These are phyloP conservation scores for Portevinia maculata DNA, from an alignment of 2,888 invertebrate species.

Conservation along the genomic window DNA sequence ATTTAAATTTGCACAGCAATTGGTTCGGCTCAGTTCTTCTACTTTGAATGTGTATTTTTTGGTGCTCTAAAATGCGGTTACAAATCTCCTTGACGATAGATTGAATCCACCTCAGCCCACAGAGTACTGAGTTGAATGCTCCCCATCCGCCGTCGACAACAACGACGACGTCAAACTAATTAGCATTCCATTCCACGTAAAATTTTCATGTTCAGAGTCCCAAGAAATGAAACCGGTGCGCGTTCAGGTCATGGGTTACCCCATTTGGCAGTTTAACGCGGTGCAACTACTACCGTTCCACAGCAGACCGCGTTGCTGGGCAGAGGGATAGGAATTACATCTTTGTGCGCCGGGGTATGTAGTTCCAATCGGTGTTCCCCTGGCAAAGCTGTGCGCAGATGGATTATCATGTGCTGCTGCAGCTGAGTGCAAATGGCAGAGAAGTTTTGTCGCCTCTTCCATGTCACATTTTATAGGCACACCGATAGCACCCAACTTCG, in stretches of 20 bases:
- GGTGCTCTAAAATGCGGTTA: slow-evolving; percentile 11
- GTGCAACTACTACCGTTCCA: slow-evolving; percentile 49
- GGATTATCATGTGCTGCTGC: slow-evolving; percentile 47
- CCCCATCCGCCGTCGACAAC: slow-evolving; percentile 24
- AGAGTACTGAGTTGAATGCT: slow-evolving; percentile 34
- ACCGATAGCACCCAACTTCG: slow-evolving; percentile 25
- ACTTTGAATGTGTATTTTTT: not conserved
- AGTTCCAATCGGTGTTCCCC: slow-evolving; percentile 22
- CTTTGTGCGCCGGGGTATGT: slow-evolving; percentile 25
- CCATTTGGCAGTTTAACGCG: slow-evolving; percentile 71
- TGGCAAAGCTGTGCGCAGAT: slow-evolving; percentile 60
- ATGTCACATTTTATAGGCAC: slow-evolving; percentile 63
- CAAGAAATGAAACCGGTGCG: slow-evolving; percentile 48
- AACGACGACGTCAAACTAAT: slow-evolving; percentile 69
- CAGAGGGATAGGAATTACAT: slow-evolving; percentile 56
- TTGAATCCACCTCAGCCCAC: slow-evolving; percentile 19
- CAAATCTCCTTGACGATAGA: slow-evolving; percentile 31
- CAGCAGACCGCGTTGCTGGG: slow-evolving; percentile 16
- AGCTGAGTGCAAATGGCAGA: slow-evolving; percentile 53
- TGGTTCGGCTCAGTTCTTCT: slow-evolving; percentile 25
- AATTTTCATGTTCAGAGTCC: slow-evolving; percentile 57
- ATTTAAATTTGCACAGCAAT: slow-evolving; percentile 69
- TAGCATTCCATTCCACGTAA: slow-evolving; percentile 70
- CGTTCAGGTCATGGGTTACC: slow-evolving; percentile 70
- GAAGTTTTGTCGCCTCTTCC: slow-evolving; percentile 70